Evolutionary conservation across 1,140 invertebrate species (phyloP).

Genomic region (Drosophila busckii): DNA sequence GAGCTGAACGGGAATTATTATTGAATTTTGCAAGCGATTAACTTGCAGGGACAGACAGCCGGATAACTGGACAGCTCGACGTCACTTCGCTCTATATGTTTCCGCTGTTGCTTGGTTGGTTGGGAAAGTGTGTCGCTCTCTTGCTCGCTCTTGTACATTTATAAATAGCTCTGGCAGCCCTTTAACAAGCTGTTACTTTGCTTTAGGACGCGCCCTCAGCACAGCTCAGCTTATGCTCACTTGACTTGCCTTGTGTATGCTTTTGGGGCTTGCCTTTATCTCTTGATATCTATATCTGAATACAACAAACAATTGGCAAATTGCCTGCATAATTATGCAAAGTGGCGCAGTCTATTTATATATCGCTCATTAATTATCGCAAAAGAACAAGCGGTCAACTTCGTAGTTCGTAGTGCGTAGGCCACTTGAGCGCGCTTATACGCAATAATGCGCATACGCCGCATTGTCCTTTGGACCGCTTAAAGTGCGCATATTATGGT

Average conservation of each 20-base stretch:
- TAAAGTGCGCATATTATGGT: conserved; percentile 46
- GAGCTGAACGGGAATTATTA: conserved; percentile 58
- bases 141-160: too few relatives aligned
- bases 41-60: conserved; percentile 60
- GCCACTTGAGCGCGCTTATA: conserved; percentile 53
- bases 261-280: too few relatives aligned
- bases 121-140: too few relatives aligned
- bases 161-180: too few relatives aligned
- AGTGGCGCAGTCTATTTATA: conserved; percentile 10
- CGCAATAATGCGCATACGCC: conserved; percentile 59
- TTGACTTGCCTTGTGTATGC: too few relatives aligned
- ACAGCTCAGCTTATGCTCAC: too few relatives aligned
- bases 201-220: too few relatives aligned
- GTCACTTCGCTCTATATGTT: too few relatives aligned
- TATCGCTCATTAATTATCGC: conserved; percentile 47
- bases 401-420: conserved; percentile 9
- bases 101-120: too few relatives aligned
- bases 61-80: conserved; percentile 4
- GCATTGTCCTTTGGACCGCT: conserved; percentile 38
- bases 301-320: conserved; percentile 11
- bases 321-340: conserved; percentile 32
- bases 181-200: too few relatives aligned
- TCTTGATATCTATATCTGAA: background rate
- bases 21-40: conserved; percentile 78
- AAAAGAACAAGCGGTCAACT: conserved; percentile 1